Evolutionary conservation across 2,797 vertebrate genomes (phyloP).

Genomic region (Betta splendens): DNA sequence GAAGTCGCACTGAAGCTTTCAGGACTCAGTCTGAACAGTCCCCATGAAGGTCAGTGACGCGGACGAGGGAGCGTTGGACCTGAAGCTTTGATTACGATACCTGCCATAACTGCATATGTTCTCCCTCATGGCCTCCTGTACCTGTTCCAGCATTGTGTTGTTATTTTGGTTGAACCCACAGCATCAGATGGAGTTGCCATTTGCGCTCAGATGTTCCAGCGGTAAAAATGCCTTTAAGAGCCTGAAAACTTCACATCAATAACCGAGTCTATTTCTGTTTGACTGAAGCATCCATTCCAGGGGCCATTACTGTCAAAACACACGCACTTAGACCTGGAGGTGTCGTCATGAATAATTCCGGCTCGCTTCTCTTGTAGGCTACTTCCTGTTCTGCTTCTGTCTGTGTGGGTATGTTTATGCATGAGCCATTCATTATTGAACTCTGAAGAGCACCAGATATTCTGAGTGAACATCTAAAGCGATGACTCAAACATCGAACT

Average conservation of each 20-base stretch:
- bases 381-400: slow-evolving; percentile 65
- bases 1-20: slow-evolving; percentile 11
- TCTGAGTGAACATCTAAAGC: slow-evolving; percentile 45
- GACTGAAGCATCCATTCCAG: slow-evolving; percentile 52
- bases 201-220: slow-evolving; percentile 18
- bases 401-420: slow-evolving; percentile 67
- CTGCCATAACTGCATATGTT: neutral
- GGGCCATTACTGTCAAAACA: slow-evolving; percentile 63
- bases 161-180: slow-evolving; percentile 9
- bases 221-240: slow-evolving; percentile 35
- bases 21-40: slow-evolving; percentile 18
- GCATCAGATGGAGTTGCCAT: slow-evolving; percentile 28
- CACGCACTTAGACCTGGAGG: slow-evolving; percentile 49
- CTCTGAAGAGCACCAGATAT: slow-evolving; percentile 62
- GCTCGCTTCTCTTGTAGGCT: slow-evolving; percentile 48
- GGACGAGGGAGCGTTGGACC: slow-evolving; percentile 25
- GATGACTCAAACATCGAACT: slow-evolving; percentile 68
- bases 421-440: slow-evolving; percentile 70
- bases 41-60: slow-evolving; percentile 11
- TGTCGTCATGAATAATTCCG: slow-evolving; percentile 74
- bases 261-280: slow-evolving; percentile 60
- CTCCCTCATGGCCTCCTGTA: slow-evolving; percentile 10
- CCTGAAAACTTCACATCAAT: slow-evolving; percentile 40
- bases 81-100: neutral
- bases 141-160: slow-evolving; percentile 7